A percentile compares a stretch with the other conserved stretches of the same genome.
phyloP scores from a whole-genome alignment of 1,140 invertebrate genomes.

The Condylostylus longicornis region DNA sequence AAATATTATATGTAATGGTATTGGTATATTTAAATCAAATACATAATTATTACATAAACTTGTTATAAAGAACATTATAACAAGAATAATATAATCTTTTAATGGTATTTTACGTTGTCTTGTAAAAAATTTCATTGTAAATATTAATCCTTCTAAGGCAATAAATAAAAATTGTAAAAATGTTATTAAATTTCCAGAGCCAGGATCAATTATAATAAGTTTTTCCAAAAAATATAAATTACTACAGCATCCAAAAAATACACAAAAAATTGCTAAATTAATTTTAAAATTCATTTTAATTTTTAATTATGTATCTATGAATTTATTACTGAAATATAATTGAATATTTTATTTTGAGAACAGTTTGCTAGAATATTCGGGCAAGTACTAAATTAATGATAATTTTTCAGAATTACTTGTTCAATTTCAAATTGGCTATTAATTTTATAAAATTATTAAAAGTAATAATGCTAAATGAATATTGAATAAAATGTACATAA shows the following conservation, averaged over 20 bases:
- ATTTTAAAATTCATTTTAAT: slow-evolving; percentile 47
- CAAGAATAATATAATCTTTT: slow-evolving; percentile 67
- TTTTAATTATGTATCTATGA: no score
- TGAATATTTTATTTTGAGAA: no score
- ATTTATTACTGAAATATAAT: no score
- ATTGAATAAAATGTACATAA: no score
- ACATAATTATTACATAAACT: slow-evolving; percentile 90
- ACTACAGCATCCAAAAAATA: slow-evolving; percentile 71
- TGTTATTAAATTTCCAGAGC: slow-evolving; percentile 77
- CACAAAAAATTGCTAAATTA: slow-evolving; percentile 46
- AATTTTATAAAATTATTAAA: no score
- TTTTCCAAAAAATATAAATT: slow-evolving; percentile 41
- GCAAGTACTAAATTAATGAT: no score
- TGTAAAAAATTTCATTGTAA: slow-evolving; percentile 66
- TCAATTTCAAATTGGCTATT: no score
- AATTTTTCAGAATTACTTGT: no score
- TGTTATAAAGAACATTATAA: slow-evolving; percentile 73
- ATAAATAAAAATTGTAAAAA: slow-evolving; percentile 84
- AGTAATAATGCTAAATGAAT: no score
- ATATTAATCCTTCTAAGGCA: slow-evolving; percentile 69
- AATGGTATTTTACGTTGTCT: slow-evolving; percentile 47
- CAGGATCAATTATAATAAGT: slow-evolving; percentile 56
- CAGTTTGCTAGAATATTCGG: no score
- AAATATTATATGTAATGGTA: slow-evolving; percentile 97
- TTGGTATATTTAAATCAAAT: slow-evolving; percentile 86